Base-by-base conservation (phyloP, 2,888 invertebrate species). In the Camptogramma bilineatum region DNA sequence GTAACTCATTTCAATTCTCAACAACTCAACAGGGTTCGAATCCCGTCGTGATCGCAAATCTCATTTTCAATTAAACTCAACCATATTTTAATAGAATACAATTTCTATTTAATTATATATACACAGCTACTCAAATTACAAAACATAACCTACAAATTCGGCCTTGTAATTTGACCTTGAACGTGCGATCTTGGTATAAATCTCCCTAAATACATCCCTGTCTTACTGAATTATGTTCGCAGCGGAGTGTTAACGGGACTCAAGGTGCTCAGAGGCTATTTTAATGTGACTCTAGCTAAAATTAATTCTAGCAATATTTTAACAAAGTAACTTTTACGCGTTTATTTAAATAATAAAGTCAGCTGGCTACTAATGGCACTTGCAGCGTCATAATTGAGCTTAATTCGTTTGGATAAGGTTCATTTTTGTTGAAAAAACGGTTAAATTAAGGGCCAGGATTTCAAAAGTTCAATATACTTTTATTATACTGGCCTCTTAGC, bases 241-340 rank as follows among this genome's bases (percentile, higher is more conserved):
- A 42, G 53, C 42, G 53, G 62, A 62, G 55, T 56, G 61, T 59
- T 66, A 69, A 71, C 55, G 69, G 60, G 67, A 52, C 69, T 68
- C 59, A 54, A 62, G 71, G 66, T 59, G 68, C 61, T 57, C 46
- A 31, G 50, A 51, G 63, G 53, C 58, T 46, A 64, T 66, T 66
- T 62, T 70, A 68, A 69, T 68, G 64, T 59, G 52, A 28, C 62
- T 52, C 61, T 60, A 53, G 63, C 53, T 60, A 50, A 66, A 65
- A 72, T 72, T 68, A 72, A 72, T 68, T 70, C 66, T 18, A 16
- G 56, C 64, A 62, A 72, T 72, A 68, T 62, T 60, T 72, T 69
- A 66, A 58, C 59, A 47, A 47, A 31, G 28, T 19, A 64, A 67
- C 59, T 70, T 72, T 69, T 55, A 56, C 51, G 47, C 34, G 53